Conservation (phyloP, 2,797 vertebrate genomes). For the Pelobates cultripes region DNA sequence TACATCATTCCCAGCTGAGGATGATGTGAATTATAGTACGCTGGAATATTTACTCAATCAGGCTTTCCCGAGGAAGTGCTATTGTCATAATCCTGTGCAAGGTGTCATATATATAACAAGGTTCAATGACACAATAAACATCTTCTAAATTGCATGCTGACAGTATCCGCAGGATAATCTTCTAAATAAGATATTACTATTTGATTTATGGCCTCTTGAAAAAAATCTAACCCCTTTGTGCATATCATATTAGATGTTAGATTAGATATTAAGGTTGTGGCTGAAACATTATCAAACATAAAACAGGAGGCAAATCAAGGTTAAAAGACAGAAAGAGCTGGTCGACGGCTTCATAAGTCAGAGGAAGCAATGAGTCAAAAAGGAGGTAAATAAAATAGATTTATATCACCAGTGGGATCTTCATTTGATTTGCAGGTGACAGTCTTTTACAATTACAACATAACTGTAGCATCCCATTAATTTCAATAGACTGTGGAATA, state of each 20-base stretch:
- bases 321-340: conserved; percentile 31
- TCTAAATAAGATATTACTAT: conserved; percentile 35
- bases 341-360: conserved; percentile 37
- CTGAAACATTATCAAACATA: conserved; percentile 34
- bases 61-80: background rate
- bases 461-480: background rate
- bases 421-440: conserved; percentile 17
- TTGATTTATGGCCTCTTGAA: conserved; percentile 46
- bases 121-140: conserved; percentile 27
- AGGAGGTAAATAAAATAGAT: conserved; percentile 31
- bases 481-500: background rate
- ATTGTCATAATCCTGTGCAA: conserved; percentile 22
- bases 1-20: background rate
- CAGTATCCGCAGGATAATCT: conserved; percentile 43
- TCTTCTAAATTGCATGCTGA: conserved; percentile 39
- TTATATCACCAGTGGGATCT: conserved; percentile 4
- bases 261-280: conserved; percentile 42
- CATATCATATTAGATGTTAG: conserved; percentile 45
- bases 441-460: background rate
- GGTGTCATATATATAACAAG: conserved; percentile 10
- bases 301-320: conserved; percentile 45
- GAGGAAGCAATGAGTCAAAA: background rate
- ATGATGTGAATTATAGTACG: too few species aligned
- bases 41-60: too few species aligned
- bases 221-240: conserved; percentile 16